Conservation (phyloP, 1,140 invertebrate species). For the Heliconius hermathena region DNA sequence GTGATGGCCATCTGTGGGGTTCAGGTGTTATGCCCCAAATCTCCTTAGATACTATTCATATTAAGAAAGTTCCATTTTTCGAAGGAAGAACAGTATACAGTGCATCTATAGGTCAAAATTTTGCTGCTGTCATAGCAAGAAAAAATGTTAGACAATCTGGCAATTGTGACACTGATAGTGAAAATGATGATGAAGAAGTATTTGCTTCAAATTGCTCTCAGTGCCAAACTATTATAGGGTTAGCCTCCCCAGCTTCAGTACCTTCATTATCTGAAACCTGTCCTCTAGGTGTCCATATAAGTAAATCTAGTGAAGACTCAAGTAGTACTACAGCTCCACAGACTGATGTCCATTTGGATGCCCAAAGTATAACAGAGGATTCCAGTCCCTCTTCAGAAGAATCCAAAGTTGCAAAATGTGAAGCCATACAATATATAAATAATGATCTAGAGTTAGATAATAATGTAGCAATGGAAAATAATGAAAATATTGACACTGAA, state of each 20-base stretch:
- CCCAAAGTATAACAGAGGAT: conserved; percentile 82
- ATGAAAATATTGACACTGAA: conserved; percentile 41
- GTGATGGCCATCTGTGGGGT: conserved; percentile 88
- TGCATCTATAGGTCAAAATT: conserved; percentile 85
- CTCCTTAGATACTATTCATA: conserved; percentile 83
- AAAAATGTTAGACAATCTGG: conserved; percentile 80
- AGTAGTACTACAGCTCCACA: conserved; percentile 79
- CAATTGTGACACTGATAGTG: conserved; percentile 83
- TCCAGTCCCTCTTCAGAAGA: conserved; percentile 80
- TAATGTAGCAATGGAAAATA: conserved; percentile 63
- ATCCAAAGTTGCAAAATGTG: conserved; percentile 73
- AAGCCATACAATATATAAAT: conserved; percentile 51
- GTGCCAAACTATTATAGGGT: conserved; percentile 81
- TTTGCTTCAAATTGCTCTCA: conserved; percentile 86
- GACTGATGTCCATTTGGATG: conserved; percentile 74
- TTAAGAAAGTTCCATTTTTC: conserved; percentile 87
- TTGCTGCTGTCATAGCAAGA: conserved; percentile 87
- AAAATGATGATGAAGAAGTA: conserved; percentile 85
- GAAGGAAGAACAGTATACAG: conserved; percentile 85
- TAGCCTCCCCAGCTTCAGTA: conserved; percentile 80
- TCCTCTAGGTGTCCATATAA: conserved; percentile 76
- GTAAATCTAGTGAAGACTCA: conserved; percentile 81
- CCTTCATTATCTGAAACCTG: conserved; percentile 79
- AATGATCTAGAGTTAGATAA: conserved; percentile 50
- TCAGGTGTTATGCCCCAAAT: conserved; percentile 88